phyloP scores from a whole-genome alignment of 2,888 invertebrate species.

The Vesta saturnalis region DNA sequence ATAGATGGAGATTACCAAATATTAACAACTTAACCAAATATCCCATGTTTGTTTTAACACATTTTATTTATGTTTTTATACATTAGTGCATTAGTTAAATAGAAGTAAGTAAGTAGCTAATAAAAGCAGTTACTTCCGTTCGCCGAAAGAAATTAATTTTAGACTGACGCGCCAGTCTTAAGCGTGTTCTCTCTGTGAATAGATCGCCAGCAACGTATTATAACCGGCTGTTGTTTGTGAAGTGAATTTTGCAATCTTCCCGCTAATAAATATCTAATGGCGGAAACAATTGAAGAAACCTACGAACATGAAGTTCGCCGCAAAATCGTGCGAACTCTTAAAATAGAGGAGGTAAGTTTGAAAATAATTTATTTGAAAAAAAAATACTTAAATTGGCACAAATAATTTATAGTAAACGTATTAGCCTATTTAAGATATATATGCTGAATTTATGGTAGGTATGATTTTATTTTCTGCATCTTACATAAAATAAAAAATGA shows the following conservation, averaged over 20 bases:
- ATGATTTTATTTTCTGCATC: no score
- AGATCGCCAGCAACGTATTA: constrained; percentile 43
- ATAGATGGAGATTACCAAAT: no score
- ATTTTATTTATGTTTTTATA: no score
- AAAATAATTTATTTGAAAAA: not conserved
- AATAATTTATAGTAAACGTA: not conserved
- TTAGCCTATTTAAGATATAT: constrained; percentile 1
- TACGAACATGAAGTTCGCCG: constrained; percentile 77
- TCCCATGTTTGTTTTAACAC: no score
- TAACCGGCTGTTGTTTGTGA: constrained; percentile 36
- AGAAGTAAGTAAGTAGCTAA: constrained; percentile 24
- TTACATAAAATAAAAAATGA: not conserved
- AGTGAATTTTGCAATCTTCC: constrained; percentile 42
- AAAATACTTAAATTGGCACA: not conserved
- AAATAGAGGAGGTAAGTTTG: constrained; percentile 76
- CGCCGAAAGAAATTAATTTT: constrained; percentile 48
- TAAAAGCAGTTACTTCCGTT: constrained; percentile 38
- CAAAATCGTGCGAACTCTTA: constrained; percentile 75
- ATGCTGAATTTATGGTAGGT: no score
- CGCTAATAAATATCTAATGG: constrained; percentile 60
- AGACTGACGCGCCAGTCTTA: constrained; percentile 55
- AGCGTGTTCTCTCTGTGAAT: constrained; percentile 54
- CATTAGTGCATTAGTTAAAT: not conserved
- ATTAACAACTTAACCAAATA: no score
- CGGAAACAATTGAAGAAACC: constrained; percentile 76